These are phyloP conservation scores for Tauraco hartlaubi DNA, from an alignment of 2,797 vertebrate genomes.

Conservation along the genomic window DNA sequence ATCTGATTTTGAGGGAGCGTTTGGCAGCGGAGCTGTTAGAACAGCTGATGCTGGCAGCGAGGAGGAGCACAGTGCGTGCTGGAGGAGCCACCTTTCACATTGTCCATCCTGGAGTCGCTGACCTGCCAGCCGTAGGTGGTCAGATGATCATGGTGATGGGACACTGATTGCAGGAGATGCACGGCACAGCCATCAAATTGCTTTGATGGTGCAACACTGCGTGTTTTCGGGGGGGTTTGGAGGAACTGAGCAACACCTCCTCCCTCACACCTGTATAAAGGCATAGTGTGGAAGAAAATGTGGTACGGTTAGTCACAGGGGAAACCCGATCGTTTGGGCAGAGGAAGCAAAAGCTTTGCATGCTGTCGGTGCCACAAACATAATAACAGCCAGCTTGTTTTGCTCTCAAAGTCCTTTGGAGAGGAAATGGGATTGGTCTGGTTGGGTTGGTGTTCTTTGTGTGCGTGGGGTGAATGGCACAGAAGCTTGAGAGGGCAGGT, in stretches of 20 bases:
- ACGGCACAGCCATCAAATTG: not conserved
- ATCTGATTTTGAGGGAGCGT: not conserved
- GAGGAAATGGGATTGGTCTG: not conserved
- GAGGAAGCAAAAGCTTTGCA: not conserved
- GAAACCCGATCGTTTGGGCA: not conserved
- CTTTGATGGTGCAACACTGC: not conserved
- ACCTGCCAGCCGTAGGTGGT: not conserved
- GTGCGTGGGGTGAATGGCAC: slow-evolving; percentile 14
- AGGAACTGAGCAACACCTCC: not conserved
- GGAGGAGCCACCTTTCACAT: not conserved
- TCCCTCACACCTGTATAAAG: not conserved
- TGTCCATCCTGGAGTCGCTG: not conserved
- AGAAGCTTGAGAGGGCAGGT: slow-evolving; percentile 41
- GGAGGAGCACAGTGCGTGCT: not conserved
- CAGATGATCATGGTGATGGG: not conserved
- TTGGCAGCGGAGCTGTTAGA: not conserved
- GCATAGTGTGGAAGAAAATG: not conserved
- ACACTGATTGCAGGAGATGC: not conserved
- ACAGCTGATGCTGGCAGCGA: not conserved
- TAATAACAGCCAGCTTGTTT: not conserved
- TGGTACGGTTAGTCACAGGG: not conserved
- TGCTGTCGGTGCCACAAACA: not conserved
- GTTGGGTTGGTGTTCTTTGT: slow-evolving; percentile 33
- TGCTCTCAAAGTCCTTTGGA: not conserved
- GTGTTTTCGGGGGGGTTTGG: not conserved